These are phyloP conservation scores for Mylabris phalerata DNA, from an alignment of 1,140 invertebrate genomes.

Conservation along the genomic window DNA sequence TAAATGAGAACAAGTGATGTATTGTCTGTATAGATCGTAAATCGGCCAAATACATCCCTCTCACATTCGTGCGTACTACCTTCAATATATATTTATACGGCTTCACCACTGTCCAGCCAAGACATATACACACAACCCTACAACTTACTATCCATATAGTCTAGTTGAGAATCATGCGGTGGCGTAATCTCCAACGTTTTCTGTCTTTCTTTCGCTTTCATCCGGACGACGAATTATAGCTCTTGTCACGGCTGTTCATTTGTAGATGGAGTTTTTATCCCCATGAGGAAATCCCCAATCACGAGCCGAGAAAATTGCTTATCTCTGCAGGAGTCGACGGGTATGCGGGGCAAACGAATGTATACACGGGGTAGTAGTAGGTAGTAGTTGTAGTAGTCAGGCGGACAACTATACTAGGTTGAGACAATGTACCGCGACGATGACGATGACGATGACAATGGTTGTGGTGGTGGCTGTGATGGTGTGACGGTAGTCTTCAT, in stretches of 20 bases:
- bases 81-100: too few relatives aligned
- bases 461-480: too few relatives aligned
- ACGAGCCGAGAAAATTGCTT: conserved; percentile 64
- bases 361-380: not conserved
- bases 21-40: conserved; percentile 21
- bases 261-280: conserved; percentile 66
- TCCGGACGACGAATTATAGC: conserved; percentile 56
- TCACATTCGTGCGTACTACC: conserved; percentile 11
- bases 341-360: conserved; percentile 11
- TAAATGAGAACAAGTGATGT: conserved; percentile 30
- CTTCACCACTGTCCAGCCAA: conserved; percentile 12
- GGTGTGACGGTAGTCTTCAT: not conserved
- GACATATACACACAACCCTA: conserved; percentile 9
- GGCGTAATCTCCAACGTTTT: conserved; percentile 17
- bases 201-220: conserved; percentile 35
- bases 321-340: conserved; percentile 36
- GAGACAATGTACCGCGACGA: conserved; percentile 27
- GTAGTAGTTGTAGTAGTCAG: conserved; percentile 1
- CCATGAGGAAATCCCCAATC: conserved; percentile 60
- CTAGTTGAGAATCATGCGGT: not conserved
- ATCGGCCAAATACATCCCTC: conserved; percentile 18
- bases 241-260: conserved; percentile 67
- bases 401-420: not conserved
- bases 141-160: not conserved
- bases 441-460: too few relatives aligned